These are phyloP conservation scores for Diarsia brunnea DNA, from an alignment of 2,888 invertebrate genomes.

Conservation along the genomic window DNA sequence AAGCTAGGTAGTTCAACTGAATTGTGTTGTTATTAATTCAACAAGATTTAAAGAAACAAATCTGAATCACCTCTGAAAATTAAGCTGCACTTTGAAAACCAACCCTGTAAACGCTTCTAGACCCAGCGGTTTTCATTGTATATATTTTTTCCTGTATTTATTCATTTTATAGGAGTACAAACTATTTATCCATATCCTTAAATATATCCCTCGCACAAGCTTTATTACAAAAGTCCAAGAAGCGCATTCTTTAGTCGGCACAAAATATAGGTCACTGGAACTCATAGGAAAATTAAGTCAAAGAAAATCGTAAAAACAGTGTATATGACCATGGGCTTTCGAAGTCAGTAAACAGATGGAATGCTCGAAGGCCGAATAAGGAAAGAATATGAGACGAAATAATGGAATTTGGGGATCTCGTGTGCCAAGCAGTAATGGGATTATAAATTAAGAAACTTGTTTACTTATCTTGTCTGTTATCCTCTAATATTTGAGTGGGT, in stretches of 20 bases:
- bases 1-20: no score
- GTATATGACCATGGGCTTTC: constrained; percentile 1
- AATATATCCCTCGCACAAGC: neutral
- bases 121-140: neutral
- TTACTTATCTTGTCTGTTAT: neutral
- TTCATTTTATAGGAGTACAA: neutral
- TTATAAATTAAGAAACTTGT: constrained; percentile 17
- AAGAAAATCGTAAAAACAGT: neutral
- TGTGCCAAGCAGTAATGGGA: constrained; percentile 26
- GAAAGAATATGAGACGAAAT: neutral
- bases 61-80: neutral
- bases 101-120: neutral
- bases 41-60: no score
- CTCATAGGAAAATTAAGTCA: neutral
- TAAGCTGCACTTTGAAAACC: neutral
- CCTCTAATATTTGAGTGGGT: neutral
- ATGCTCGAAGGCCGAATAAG: neutral
- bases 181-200: neutral
- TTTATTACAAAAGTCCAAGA: neutral
- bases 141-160: neutral
- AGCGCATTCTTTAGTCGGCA: neutral
- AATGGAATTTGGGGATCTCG: neutral
- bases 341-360: neutral
- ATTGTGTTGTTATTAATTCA: no score
- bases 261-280: constrained; percentile 12